These are phyloP conservation scores for Leptopilina drosophilae DNA, from an alignment of 2,888 invertebrate species.

Conservation along the genomic window DNA sequence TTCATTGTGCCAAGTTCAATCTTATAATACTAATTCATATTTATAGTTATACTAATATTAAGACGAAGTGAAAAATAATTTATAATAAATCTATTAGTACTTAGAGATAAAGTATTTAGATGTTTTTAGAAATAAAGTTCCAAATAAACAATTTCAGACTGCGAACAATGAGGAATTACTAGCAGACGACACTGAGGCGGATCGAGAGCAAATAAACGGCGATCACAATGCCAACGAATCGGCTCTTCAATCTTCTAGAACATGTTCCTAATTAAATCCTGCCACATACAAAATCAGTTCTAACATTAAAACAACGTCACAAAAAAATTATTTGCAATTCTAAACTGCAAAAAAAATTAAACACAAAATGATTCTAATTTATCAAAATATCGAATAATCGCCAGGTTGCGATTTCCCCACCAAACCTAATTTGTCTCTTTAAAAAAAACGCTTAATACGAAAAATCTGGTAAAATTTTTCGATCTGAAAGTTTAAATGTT, in stretches of 20 bases:
- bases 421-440: neutral
- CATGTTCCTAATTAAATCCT: constrained; percentile 52
- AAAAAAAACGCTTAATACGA: constrained; percentile 9
- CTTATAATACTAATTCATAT: too few species aligned
- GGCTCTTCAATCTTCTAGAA: constrained; percentile 59
- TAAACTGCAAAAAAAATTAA: neutral
- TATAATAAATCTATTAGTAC: too few species aligned
- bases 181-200: constrained; percentile 45
- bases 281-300: neutral
- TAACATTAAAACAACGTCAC: neutral
- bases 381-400: constrained; percentile 7
- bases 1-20: too few species aligned
- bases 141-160: constrained; percentile 32
- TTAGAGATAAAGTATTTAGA: too few species aligned
- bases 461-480: constrained; percentile 2
- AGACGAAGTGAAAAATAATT: too few species aligned
- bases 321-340: neutral
- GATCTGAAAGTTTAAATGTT: constrained; percentile 40
- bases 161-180: constrained; percentile 48
- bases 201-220: constrained; percentile 46
- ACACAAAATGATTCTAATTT: neutral
- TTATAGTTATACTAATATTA: too few species aligned
- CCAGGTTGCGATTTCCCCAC: constrained; percentile 19
- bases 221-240: constrained; percentile 60
- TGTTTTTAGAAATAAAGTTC: neutral